phyloP scores from a whole-genome alignment of 2,888 invertebrate species.

The Pemphredon lugubris region DNA sequence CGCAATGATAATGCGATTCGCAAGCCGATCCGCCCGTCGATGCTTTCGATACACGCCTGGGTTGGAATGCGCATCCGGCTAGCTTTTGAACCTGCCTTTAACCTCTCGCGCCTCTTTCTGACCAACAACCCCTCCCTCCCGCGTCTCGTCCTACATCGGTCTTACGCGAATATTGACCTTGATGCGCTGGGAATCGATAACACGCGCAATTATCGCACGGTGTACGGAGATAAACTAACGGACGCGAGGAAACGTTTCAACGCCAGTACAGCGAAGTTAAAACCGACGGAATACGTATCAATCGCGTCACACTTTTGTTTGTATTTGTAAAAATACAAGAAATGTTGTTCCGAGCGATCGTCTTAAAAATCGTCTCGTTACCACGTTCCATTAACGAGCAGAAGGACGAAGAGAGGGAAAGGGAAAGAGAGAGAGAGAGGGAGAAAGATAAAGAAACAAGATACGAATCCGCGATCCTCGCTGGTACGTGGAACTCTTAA shows the following conservation, averaged over 20 bases:
- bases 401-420: background rate
- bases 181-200: too few relatives aligned
- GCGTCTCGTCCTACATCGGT: background rate
- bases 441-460: constrained; percentile 46
- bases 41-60: constrained; percentile 36
- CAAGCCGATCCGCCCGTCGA: constrained; percentile 45
- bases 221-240: too few relatives aligned
- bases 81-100: constrained; percentile 10
- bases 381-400: constrained; percentile 55
- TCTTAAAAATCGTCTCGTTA: constrained; percentile 59
- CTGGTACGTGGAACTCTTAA: constrained; percentile 64
- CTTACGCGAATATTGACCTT: too few relatives aligned
- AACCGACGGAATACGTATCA: background rate
- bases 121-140: constrained; percentile 4
- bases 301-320: too few relatives aligned
- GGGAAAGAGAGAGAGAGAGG: background rate
- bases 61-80: constrained; percentile 38
- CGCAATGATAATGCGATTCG: constrained; percentile 64
- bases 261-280: too few relatives aligned
- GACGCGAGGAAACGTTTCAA: too few relatives aligned
- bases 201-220: too few relatives aligned
- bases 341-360: constrained; percentile 27
- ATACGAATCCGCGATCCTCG: constrained; percentile 57
- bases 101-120: constrained; percentile 1
- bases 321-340: too few relatives aligned